phyloP scores from a whole-genome alignment of 2,888 invertebrate species.

The Zhuqinia jingwanae region DNA sequence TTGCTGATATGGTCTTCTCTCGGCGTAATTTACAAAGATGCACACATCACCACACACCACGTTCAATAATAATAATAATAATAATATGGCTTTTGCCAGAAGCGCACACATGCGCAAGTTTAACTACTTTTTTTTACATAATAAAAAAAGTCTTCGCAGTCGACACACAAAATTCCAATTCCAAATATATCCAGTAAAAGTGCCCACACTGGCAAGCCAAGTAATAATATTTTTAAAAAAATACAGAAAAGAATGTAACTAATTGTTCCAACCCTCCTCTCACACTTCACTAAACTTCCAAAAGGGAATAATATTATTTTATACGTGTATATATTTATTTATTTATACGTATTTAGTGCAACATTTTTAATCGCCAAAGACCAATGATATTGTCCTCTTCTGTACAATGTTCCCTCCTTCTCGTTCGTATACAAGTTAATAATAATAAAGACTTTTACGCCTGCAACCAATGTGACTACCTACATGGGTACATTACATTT shows the following conservation, averaged over 20 bases:
- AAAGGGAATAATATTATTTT: conserved; percentile 16
- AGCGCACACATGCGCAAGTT: too few species aligned
- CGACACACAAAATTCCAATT: conserved; percentile 36
- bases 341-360: conserved; percentile 2
- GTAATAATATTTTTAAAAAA: conserved; percentile 7
- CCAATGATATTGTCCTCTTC: conserved; percentile 6
- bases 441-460: too few species aligned
- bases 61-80: too few species aligned
- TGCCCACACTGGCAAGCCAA: conserved; percentile 26
- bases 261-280: conserved; percentile 26
- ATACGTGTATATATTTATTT: conserved; percentile 25
- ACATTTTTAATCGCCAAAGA: conserved; percentile 1
- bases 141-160: not conserved
- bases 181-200: conserved; percentile 41
- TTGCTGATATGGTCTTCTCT: too few species aligned
- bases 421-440: not conserved
- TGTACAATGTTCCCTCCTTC: conserved; percentile 12
- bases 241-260: conserved; percentile 22
- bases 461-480: not conserved
- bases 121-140: not conserved
- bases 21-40: too few species aligned
- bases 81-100: too few species aligned
- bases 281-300: conserved; percentile 24
- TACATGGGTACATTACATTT: not conserved
- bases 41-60: not conserved